These are phyloP conservation scores for Cremastobaeus sp. DNA, from an alignment of 2,888 invertebrate genomes.

Conservation along the genomic window DNA sequence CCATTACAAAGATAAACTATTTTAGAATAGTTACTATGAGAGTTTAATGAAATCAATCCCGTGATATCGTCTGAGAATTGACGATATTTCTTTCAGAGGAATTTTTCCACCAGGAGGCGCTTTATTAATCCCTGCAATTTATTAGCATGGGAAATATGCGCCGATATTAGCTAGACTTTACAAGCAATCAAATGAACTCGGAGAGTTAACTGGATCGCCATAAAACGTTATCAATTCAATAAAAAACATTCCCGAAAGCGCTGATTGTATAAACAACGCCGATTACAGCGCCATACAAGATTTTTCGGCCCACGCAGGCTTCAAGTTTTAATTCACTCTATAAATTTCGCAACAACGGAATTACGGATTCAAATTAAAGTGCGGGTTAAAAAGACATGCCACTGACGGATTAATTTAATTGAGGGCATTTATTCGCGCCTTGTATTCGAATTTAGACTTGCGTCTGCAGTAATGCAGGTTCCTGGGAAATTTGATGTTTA, in stretches of 20 bases:
- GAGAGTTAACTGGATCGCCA: slow-evolving; percentile 1
- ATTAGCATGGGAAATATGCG: slow-evolving; percentile 10
- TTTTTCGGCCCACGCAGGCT: too few species aligned
- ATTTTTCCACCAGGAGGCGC: slow-evolving; percentile 10
- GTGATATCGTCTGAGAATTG: too few species aligned
- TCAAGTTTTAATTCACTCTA: too few species aligned
- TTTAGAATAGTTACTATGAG: too few species aligned
- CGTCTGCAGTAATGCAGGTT: not conserved
- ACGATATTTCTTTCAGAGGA: slow-evolving; percentile 3
- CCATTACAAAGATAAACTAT: too few species aligned
- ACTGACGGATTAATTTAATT: slow-evolving; percentile 32
- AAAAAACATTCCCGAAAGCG: slow-evolving; percentile 2
- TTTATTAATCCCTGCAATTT: slow-evolving; percentile 34
- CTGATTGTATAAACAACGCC: too few species aligned
- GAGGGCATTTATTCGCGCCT: slow-evolving; percentile 14
- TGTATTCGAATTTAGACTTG: slow-evolving; percentile 18
- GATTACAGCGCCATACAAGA: too few species aligned
- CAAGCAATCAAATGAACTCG: slow-evolving; percentile 9
- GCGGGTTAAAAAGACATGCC: not conserved
- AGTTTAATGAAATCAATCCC: too few species aligned
- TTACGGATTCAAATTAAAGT: slow-evolving; percentile 8
- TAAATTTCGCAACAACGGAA: not conserved
- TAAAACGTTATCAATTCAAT: slow-evolving; percentile 16
- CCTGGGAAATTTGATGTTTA: slow-evolving; percentile 19
- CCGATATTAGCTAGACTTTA: slow-evolving; percentile 27